Base-by-base conservation (phyloP, 2,888 invertebrate species). In the Apodemia hepburni region DNA sequence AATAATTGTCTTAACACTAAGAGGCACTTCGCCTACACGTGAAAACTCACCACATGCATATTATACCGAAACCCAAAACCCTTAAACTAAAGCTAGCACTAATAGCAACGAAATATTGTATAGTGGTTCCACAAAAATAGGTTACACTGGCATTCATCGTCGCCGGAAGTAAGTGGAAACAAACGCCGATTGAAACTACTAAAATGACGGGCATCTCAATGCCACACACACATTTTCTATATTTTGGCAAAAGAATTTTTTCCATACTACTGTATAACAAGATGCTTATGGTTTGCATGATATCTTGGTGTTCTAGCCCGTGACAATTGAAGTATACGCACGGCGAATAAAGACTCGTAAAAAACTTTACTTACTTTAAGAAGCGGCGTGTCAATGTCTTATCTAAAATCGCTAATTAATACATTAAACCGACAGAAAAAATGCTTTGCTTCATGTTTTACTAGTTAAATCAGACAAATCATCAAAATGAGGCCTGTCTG, bases 11-110 rank as follows among this genome's bases (percentile, higher is more conserved):
- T 79, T 83, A 85, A 74, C 15, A 69, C 81, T 85, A 86, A 64
- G 68, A 80, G 87, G 84, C 88, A 81, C 79, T 78, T 77, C 73
- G 71, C 80, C 79, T 61, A 42, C 60, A 66, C 82, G 88, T 81
- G 87, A 76, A 90, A 90, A 85, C 90, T 80, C 90, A 90, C 90
- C 90, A 90, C 90, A 90, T 90, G 88, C 89, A 74, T 76, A 45
- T 45, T n/a, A 75, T 70, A 78, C 89, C 87, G 73, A 76, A 75
- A 86, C 87, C 87, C 73, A 77, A 80, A 76, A 80, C 89, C 85
- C 64, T 73, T 70, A 6, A 63, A 66, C 65, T 67, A 71, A 67
- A 58, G 51, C 61, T 65, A 64, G 54, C 61, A 58, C 2, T 27
- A 51, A 51, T 51, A 51, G 51, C 15, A 51, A 27, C 4, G 12